These are phyloP conservation scores for Neodontobutis hainanensis DNA, from an alignment of 2,113 vertebrate genomes.

Conservation along the genomic window DNA sequence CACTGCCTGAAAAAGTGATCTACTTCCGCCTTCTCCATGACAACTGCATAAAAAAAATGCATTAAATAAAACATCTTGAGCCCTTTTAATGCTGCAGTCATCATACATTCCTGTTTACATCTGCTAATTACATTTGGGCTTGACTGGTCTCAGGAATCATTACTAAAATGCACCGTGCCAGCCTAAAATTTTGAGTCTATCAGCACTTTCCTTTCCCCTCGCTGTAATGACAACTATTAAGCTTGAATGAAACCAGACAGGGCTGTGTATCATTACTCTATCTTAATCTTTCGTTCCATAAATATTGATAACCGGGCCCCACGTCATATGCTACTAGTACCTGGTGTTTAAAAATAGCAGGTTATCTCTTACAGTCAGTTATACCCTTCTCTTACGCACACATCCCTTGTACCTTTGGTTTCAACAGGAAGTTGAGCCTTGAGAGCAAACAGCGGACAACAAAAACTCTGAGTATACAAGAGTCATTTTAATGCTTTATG, in stretches of 20 bases:
- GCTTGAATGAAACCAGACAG: slow-evolving; percentile 67
- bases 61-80: slow-evolving; percentile 31
- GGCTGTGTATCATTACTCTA: slow-evolving; percentile 72
- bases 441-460: slow-evolving; percentile 55
- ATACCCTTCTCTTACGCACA: slow-evolving; percentile 32
- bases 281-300: slow-evolving; percentile 80
- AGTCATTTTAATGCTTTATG: neutral
- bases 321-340: slow-evolving; percentile 79
- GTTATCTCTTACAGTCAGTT: slow-evolving; percentile 69
- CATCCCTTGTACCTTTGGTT: slow-evolving; percentile 45
- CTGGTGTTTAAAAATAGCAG: slow-evolving; percentile 79
- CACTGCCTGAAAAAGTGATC: slow-evolving; percentile 24
- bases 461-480: slow-evolving; percentile 50
- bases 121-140: slow-evolving; percentile 79
- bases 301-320: slow-evolving; percentile 80
- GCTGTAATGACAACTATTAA: slow-evolving; percentile 79
- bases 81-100: slow-evolving; percentile 47
- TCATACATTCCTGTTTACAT: slow-evolving; percentile 58
- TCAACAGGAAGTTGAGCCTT: slow-evolving; percentile 65
- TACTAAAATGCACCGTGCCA: slow-evolving; percentile 74
- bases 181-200: slow-evolving; percentile 74
- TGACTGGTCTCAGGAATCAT: slow-evolving; percentile 78
- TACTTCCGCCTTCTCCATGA: slow-evolving; percentile 28
- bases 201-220: slow-evolving; percentile 75
- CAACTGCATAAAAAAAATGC: slow-evolving; percentile 32